Base-by-base conservation (phyloP, 1,140 invertebrate species). In the Ips nitidus region DNA sequence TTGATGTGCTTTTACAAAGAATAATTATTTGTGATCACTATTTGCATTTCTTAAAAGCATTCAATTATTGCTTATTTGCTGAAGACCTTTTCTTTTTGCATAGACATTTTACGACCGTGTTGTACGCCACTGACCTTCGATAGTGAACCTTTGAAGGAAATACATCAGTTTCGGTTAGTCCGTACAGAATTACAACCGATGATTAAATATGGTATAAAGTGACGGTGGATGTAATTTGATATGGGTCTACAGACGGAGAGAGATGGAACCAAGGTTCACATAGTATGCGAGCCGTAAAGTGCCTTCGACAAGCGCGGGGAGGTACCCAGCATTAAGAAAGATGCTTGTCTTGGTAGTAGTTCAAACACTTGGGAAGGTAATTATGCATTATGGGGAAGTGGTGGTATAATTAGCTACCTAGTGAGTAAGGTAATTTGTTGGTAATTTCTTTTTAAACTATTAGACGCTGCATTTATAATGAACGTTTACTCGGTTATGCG, bases 121-220 rank as follows among this genome's bases (percentile, higher is more conserved):
- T 22, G 22, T 22, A 22, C 22, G 22, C 22, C 22, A 22, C 22
- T 22, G 22, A 22, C 22, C 22, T 22, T 3, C 45, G 22, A 22
- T 50, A 50, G 45, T 8, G 6, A 56, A 6, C 38, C 7, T 56
- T 56, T 56, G 53, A 56, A 56, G 53, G 53, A 38, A 56, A 56
- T 56, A 56, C 53, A 37, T 56, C 53, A 56, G 53, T 56, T 56
- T 56, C 53, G 37, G 53, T 56, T 56, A 56, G 53, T 36, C 22
- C 57, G 8, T 59, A 42, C 57, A 59, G 57, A 41, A 59, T 59
- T 59, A 59, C 57, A 59, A 59, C 57, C 42, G 57, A 59, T 59
- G 57, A 59, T 59, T 59, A 59, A 59, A 59, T 59, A 42, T 42
- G 57, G 57, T 59, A 41, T 61, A 61, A 61, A 61, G 59, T 47